These are phyloP conservation scores for Automeris io DNA, from an alignment of 2,888 invertebrate genomes.

Conservation along the genomic window DNA sequence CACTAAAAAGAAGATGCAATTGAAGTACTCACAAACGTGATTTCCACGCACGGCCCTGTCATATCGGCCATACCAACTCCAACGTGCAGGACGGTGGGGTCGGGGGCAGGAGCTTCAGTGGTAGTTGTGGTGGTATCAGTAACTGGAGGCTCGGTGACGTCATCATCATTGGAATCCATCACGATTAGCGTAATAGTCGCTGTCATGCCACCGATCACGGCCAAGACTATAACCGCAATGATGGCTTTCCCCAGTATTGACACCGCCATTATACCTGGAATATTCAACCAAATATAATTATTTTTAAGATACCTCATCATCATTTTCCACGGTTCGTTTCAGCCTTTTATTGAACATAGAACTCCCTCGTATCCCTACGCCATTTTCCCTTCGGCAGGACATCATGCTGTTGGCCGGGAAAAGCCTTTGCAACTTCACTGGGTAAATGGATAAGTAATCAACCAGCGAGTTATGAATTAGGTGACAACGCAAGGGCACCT, in stretches of 20 bases:
- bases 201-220: constrained; percentile 45
- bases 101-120: neutral
- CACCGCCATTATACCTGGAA: constrained; percentile 31
- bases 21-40: constrained; percentile 88
- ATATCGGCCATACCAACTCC: constrained; percentile 94
- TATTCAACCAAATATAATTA: neutral
- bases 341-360: too few relatives aligned
- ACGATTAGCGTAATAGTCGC: constrained; percentile 41
- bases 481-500: too few relatives aligned
- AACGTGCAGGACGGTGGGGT: constrained; percentile 43
- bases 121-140: constrained; percentile 1
- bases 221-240: constrained; percentile 33
- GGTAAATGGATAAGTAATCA: too few relatives aligned
- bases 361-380: too few relatives aligned
- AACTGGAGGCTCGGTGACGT: neutral
- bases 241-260: constrained; percentile 46
- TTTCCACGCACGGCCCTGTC: constrained; percentile 94
- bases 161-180: constrained; percentile 18
- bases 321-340: too few relatives aligned
- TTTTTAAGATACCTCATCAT: too few relatives aligned
- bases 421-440: too few relatives aligned
- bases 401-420: too few relatives aligned
- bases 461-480: too few relatives aligned
- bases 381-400: too few relatives aligned
- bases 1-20: neutral